Conservation (phyloP, 2,113 vertebrate genomes). For the Chascanopsetta lugubris region DNA sequence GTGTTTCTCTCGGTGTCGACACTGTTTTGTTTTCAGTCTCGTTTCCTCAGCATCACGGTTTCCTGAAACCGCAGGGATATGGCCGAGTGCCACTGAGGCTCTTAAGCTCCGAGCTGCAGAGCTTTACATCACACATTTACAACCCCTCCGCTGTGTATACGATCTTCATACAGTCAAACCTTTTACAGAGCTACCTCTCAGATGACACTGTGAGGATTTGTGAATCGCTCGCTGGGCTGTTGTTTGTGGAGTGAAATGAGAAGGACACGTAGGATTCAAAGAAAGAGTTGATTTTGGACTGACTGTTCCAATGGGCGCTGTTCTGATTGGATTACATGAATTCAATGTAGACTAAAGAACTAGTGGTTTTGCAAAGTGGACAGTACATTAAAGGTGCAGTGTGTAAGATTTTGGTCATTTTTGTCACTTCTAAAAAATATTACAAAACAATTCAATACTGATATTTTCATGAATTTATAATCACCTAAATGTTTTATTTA, state of each 20-base stretch:
- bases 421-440: no score
- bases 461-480: no score
- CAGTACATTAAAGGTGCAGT: no score
- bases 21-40: constrained; percentile 57
- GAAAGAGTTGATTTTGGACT: no score
- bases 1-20: constrained; percentile 38
- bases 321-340: no score
- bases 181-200: constrained; percentile 39
- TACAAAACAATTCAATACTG: no score
- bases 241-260: not conserved
- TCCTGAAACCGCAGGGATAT: constrained; percentile 63
- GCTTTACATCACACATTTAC: constrained; percentile 63
- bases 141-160: constrained; percentile 31
- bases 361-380: no score
- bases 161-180: constrained; percentile 52
- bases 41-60: constrained; percentile 45
- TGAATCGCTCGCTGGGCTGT: constrained; percentile 21
- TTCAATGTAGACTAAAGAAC: no score
- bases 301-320: no score
- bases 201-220: constrained; percentile 26
- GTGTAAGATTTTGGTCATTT: no score
- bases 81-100: constrained; percentile 64
- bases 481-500: no score
- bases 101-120: constrained; percentile 56
- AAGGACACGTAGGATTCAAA: no score